Conservation (phyloP, 2,113 vertebrate genomes). For the Zapus hudsonius region DNA sequence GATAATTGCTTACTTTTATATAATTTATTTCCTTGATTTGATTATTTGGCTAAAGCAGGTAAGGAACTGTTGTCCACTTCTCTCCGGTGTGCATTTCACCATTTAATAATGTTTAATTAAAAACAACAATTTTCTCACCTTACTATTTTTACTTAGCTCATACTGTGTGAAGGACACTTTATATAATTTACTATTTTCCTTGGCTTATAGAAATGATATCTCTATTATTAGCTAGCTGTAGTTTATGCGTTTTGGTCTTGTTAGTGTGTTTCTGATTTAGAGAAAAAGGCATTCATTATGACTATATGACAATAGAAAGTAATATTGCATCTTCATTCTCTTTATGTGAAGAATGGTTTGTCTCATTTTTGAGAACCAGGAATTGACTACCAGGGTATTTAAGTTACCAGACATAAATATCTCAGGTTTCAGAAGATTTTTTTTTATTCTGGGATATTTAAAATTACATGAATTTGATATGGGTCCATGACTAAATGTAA, state of each 20-base stretch:
- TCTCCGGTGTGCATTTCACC: neutral
- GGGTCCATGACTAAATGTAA: neutral
- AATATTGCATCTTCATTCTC: neutral
- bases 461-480: neutral
- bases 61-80: neutral
- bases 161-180: neutral
- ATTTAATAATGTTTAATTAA: neutral
- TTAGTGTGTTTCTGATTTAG: neutral
- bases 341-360: neutral
- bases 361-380: neutral
- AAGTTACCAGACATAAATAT: neutral
- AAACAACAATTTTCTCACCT: neutral
- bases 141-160: neutral
- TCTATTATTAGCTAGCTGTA: neutral
- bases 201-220: neutral
- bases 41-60: neutral
- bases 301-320: neutral
- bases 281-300: neutral
- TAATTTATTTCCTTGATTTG: constrained; percentile 15
- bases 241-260: neutral
- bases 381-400: neutral
- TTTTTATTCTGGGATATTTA: neutral
- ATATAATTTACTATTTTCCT: neutral
- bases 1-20: neutral
- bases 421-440: neutral